Percentiles rank a stretch among this genome's conserved stretches.
phyloP scores from a whole-genome alignment of 2,113 vertebrate genomes.

The Pachyramphus minor region DNA sequence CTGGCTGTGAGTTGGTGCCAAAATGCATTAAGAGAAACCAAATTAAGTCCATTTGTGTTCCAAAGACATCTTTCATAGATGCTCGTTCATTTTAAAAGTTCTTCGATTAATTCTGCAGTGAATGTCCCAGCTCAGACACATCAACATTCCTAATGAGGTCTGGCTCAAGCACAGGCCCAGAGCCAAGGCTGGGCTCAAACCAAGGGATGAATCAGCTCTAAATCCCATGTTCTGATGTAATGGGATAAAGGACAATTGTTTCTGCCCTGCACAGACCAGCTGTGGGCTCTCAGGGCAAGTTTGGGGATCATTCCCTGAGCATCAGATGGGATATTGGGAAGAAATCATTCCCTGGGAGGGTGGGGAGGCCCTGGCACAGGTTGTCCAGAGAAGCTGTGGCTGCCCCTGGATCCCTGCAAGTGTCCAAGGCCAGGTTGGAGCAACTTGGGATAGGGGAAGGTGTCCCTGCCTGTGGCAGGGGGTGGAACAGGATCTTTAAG shows the following conservation, averaged over 20 bases:
- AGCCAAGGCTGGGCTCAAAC: neutral
- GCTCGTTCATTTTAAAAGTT: neutral
- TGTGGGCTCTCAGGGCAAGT: neutral
- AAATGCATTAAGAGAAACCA: neutral
- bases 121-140: neutral
- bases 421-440: neutral
- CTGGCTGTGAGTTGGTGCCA: neutral
- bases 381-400: neutral
- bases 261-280: neutral
- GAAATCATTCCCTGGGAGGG: neutral
- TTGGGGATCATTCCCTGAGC: neutral
- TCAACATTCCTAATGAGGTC: neutral
- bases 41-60: neutral
- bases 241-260: neutral
- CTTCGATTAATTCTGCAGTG: neutral
- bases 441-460: neutral
- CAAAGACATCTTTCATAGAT: neutral
- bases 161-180: neutral
- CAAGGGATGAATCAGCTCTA: conserved; percentile 7
- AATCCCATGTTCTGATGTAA: neutral
- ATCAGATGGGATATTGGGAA: neutral
- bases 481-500: neutral
- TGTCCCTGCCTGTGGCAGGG: neutral
- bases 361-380: neutral
- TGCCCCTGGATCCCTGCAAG: neutral